phyloP scores from a whole-genome alignment of 1,140 invertebrate genomes.

The Heliconius hewitsoni region DNA sequence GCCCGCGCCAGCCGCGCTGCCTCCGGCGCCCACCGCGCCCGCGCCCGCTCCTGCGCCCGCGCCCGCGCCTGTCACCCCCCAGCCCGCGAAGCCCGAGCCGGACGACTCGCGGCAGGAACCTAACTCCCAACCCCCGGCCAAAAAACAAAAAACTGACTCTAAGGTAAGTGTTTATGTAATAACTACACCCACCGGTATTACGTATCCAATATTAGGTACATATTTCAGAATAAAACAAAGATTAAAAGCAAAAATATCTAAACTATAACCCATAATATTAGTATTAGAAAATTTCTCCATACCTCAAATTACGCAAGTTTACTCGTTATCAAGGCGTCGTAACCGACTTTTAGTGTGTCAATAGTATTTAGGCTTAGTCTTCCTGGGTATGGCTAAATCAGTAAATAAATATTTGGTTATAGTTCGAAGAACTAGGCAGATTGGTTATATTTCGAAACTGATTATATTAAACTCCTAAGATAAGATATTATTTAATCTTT shows the following conservation, averaged over 20 bases:
- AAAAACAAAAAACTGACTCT: conserved; percentile 85
- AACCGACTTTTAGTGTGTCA: conserved; percentile 23
- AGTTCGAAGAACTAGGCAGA: not conserved
- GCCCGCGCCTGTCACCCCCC: conserved; percentile 53
- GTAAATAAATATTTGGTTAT: conserved; percentile 14
- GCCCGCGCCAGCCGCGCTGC: conserved; percentile 60
- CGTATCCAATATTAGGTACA: not conserved
- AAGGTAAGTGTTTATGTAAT: conserved; percentile 79
- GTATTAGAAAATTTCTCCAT: not conserved
- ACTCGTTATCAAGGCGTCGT: conserved; percentile 22
- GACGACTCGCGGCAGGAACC: conserved; percentile 80
- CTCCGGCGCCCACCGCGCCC: conserved; percentile 73
- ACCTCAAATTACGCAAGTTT: conserved; percentile 16
- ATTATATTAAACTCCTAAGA: not conserved
- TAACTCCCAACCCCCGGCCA: conserved; percentile 83
- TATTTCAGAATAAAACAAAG: not conserved
- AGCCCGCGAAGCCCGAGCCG: conserved; percentile 75
- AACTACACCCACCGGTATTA: not conserved
- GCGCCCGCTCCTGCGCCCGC: conserved; percentile 72
- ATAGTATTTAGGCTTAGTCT: conserved; percentile 30
- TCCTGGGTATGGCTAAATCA: conserved; percentile 24
- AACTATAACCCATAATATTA: not conserved
- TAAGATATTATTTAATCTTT: not conserved
- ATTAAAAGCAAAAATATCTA: not conserved
- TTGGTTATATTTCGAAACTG: not conserved